Base-by-base conservation (phyloP, 2,888 invertebrate species). In the Drosophila anomalata region DNA sequence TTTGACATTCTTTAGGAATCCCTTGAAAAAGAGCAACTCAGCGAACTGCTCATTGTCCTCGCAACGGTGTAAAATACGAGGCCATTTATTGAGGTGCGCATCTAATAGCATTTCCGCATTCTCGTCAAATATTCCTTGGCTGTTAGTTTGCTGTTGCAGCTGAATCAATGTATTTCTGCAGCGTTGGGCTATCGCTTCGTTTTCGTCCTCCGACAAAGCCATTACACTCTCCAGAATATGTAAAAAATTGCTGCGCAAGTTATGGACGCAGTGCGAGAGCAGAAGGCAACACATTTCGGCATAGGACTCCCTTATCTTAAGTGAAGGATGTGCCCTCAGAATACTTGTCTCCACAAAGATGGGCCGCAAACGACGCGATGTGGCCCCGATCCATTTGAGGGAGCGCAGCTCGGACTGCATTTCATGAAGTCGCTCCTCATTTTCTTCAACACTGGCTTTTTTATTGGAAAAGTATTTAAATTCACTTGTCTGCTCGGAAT, bases 181-280 rank as follows among this genome's bases (percentile, higher is more conserved):
- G 53, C 88, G 80, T 4, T 82, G 72, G 12, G 93, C 86, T 12
- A 96, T 94, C 0, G 89, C 79, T 69, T 93, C 92, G 8, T 94
- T 93, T 17, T 93, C 93, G 91, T 96, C 96, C 88, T 95, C 94
- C 0, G 95, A 93, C 29, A 96, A 90, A 0, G 94, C 92, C 71
- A 96, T 93, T 7, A 96, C 90, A 33, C 95, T 93, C 90, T 96
- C 96, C 3, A 96, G 90, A 7, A 95, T 92, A 70, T 93, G 91
- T n/a, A 93, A 91, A 50, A 94, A 92, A 53, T 94, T 94, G 0
- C 92, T 91, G 20, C 93, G 93, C 92, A 96, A 93, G 69, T 95
- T 94, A 65, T 95, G 94, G 62, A 70, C 91, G 79, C 96, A 95
- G 73, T 94, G 93, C 11, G 92, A 90, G 0, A 95, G 89, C 39